Percentiles rank a stretch among this genome's conserved stretches.
Conservation (phyloP, 2,797 vertebrate genomes). For the Philypnodon macrostomus region DNA sequence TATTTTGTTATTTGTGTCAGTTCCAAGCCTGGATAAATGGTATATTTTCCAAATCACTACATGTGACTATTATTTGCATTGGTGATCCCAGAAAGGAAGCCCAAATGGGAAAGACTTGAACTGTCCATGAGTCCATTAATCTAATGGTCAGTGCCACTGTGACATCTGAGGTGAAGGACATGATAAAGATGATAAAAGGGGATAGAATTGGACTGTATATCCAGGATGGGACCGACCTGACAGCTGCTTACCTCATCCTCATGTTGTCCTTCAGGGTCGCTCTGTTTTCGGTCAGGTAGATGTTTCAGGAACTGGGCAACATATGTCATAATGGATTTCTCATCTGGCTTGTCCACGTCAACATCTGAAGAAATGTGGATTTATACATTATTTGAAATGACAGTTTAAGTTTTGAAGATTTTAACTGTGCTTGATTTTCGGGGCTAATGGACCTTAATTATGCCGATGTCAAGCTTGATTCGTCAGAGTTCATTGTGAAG, state of each 20-base stretch:
- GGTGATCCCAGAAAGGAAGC: too few relatives aligned
- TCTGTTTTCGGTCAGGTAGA: constrained; percentile 80
- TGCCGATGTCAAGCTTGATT: constrained; percentile 74
- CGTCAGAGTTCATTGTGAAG: constrained; percentile 68
- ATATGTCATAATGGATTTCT: constrained; percentile 98
- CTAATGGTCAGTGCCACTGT: constrained; percentile 7
- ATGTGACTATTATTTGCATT: too few relatives aligned
- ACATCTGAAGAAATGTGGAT: constrained; percentile 80
- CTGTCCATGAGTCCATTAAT: too few relatives aligned
- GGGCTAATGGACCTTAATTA: constrained; percentile 71
- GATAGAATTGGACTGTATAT: constrained; percentile 17
- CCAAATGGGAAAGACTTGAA: too few relatives aligned
- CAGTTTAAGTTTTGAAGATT: constrained; percentile 31
- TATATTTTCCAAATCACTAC: too few relatives aligned
- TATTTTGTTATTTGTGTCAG: too few relatives aligned
- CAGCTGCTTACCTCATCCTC: constrained; percentile 82
- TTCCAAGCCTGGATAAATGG: too few relatives aligned
- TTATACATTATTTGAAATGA: constrained; percentile 28
- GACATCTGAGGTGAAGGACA: constrained; percentile 30
- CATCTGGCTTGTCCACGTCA: constrained; percentile 97
- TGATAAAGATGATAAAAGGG: constrained; percentile 29
- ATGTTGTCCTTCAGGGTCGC: constrained; percentile 69
- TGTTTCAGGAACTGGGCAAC: constrained; percentile 95
- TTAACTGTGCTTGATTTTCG: constrained; percentile 37
- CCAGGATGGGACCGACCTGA: constrained; percentile 29